Evolutionary conservation across 2,797 vertebrate species (phyloP).

Genomic region (Pachyuromys duprasi): DNA sequence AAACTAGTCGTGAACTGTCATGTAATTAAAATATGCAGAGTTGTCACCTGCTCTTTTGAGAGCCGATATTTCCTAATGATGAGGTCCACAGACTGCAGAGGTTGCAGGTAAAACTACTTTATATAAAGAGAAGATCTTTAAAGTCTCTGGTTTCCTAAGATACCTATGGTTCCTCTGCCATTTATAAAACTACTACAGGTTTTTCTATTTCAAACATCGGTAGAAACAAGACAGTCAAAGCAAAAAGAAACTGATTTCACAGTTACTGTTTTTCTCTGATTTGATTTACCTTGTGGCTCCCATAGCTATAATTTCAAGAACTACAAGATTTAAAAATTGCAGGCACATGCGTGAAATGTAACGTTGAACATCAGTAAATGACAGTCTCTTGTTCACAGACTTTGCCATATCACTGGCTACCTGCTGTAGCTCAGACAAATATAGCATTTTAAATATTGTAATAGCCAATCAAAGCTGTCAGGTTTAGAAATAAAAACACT

Average conservation of each 20-base stretch:
- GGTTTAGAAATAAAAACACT: constrained; percentile 81
- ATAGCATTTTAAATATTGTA: constrained; percentile 79
- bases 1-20: neutral
- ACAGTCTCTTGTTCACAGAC: constrained; percentile 73
- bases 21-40: neutral
- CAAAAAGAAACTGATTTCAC: constrained; percentile 82
- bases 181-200: constrained; percentile 61
- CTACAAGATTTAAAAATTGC: constrained; percentile 81
- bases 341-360: constrained; percentile 79
- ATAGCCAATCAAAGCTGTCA: constrained; percentile 80
- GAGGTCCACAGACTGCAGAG: neutral
- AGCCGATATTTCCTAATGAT: neutral
- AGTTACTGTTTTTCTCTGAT: constrained; percentile 81
- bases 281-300: constrained; percentile 84
- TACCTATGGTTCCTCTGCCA: neutral
- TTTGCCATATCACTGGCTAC: constrained; percentile 61
- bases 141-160: constrained; percentile 53
- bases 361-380: constrained; percentile 83
- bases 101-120: constrained; percentile 22
- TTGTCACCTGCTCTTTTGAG: neutral
- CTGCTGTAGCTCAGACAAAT: constrained; percentile 77
- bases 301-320: constrained; percentile 84
- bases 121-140: constrained; percentile 2
- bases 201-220: constrained; percentile 77
- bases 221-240: constrained; percentile 76